Conservation (phyloP, 2,888 invertebrate species). For the Rhodophaea formosa region DNA sequence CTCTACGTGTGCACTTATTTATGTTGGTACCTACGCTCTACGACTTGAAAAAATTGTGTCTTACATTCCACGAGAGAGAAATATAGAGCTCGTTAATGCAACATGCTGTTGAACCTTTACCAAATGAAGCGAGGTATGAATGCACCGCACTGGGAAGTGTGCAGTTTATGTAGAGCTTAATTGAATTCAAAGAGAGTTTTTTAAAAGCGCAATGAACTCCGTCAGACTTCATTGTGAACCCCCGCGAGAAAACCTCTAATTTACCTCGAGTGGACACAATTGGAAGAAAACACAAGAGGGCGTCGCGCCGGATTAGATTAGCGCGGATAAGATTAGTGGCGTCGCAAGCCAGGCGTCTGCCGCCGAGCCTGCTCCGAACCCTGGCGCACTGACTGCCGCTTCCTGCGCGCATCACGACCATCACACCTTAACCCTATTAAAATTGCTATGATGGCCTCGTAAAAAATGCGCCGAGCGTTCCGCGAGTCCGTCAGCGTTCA, state of each 20-base stretch:
- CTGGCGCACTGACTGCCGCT: slow-evolving; percentile 19
- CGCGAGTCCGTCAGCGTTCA: slow-evolving; percentile 36
- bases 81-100: background rate
- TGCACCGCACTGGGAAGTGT: background rate
- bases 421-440: slow-evolving; percentile 31
- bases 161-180: slow-evolving; percentile 23
- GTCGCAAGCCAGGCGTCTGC: slow-evolving; percentile 43
- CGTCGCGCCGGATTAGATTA: slow-evolving; percentile 76
- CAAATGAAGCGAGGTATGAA: slow-evolving; percentile 10
- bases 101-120: background rate
- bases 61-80: background rate
- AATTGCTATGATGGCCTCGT: slow-evolving; percentile 31
- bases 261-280: slow-evolving; percentile 78
- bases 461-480: slow-evolving; percentile 33
- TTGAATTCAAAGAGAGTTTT: slow-evolving; percentile 43
- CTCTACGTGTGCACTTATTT: background rate
- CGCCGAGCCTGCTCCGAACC: slow-evolving; percentile 60
- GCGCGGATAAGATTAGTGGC: slow-evolving; percentile 74
- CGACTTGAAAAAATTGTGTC: background rate
- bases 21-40: background rate
- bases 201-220: slow-evolving; percentile 53
- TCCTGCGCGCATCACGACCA: too few relatives aligned
- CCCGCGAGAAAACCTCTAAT: slow-evolving; percentile 73
- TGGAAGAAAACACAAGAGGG: slow-evolving; percentile 78
- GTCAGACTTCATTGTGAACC: slow-evolving; percentile 57